phyloP scores from a whole-genome alignment of 2,888 invertebrate genomes.

The Drosophila monieri region DNA sequence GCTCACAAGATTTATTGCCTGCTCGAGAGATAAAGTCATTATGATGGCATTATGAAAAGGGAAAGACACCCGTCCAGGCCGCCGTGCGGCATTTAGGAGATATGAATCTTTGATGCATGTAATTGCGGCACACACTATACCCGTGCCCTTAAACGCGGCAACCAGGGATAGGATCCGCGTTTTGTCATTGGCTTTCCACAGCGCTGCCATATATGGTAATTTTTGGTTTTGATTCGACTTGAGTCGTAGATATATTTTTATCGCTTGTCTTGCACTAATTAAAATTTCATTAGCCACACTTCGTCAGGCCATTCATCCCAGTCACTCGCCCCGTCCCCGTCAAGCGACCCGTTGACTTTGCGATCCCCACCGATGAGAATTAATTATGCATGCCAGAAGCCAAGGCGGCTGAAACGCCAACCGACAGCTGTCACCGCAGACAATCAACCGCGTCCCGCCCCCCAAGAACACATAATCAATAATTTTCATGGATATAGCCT shows the following conservation, averaged over 20 bases:
- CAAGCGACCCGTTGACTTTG: constrained; percentile 36
- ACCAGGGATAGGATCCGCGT: not conserved
- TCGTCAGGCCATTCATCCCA: constrained; percentile 34
- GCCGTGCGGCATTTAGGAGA: constrained; percentile 68
- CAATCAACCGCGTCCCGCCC: constrained; percentile 34
- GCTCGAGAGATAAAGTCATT: constrained; percentile 78
- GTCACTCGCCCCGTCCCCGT: not conserved
- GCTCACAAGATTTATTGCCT: constrained; percentile 71
- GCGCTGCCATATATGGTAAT: constrained; percentile 55
- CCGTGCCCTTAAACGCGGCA: constrained; percentile 28
- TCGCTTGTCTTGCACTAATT: constrained; percentile 75
- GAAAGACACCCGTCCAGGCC: constrained; percentile 30
- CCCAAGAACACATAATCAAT: constrained; percentile 59
- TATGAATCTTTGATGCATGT: constrained; percentile 79
- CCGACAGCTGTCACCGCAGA: constrained; percentile 62
- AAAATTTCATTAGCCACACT: constrained; percentile 72
- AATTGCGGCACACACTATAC: constrained; percentile 61
- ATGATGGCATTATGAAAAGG: constrained; percentile 76
- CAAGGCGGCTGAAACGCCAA: constrained; percentile 27
- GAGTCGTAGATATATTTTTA: constrained; percentile 47
- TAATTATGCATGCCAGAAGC: constrained; percentile 56
- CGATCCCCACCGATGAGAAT: constrained; percentile 36
- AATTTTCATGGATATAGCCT: constrained; percentile 21
- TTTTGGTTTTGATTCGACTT: constrained; percentile 19
- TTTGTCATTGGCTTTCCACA: constrained; percentile 41